Conservation (phyloP, 2,113 vertebrate species). For the Marmota monax region DNA sequence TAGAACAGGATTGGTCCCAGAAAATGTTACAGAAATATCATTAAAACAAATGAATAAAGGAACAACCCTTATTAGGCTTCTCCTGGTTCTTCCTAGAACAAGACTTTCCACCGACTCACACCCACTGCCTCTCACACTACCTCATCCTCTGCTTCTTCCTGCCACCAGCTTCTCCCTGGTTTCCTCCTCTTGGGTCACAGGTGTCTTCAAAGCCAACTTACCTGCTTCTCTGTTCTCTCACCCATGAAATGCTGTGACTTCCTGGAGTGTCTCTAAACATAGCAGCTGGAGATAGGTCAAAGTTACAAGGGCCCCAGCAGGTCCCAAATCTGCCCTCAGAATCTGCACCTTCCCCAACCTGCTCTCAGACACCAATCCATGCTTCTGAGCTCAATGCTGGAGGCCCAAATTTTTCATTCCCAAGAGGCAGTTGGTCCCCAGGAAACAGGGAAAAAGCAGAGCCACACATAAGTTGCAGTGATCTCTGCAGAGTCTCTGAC, state of each 20-base stretch:
- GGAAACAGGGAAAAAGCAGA: too few species aligned
- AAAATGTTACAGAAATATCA: neutral
- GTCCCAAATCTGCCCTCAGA: too few species aligned
- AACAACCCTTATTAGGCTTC: neutral
- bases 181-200: too few species aligned
- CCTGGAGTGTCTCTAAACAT: fast-evolving
- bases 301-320: neutral
- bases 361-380: neutral
- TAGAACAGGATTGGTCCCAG: too few species aligned
- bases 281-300: neutral
- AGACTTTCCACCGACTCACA: fast-evolving
- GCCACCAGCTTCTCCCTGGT: neutral
- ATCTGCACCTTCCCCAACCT: too few species aligned
- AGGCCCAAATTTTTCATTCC: neutral
- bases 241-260: neutral
- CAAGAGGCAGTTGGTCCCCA: neutral
- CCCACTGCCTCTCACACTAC: neutral
- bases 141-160: neutral
- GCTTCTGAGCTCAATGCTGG: neutral
- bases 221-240: neutral
- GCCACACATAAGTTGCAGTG: too few species aligned
- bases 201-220: neutral
- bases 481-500: too few species aligned
- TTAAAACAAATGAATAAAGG: neutral
- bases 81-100: neutral